phyloP scores from a whole-genome alignment of 2,113 vertebrate genomes.

The Strigops habroptila region DNA sequence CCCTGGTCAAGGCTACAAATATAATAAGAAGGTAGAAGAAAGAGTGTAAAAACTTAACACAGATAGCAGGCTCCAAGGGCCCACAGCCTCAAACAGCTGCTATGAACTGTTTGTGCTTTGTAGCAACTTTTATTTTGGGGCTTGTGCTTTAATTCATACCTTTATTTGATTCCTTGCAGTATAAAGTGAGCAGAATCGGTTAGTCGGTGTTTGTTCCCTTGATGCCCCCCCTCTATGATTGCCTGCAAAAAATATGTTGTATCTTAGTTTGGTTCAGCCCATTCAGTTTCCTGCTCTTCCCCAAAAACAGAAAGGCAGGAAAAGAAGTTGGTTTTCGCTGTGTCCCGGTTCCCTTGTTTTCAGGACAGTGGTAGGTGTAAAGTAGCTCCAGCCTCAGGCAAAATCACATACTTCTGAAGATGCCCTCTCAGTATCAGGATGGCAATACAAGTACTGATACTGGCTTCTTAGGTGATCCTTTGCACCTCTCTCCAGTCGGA shows the following conservation, averaged over 20 bases:
- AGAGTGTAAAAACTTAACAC: neutral
- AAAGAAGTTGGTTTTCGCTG: neutral
- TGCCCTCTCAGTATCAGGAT: neutral
- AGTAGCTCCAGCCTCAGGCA: neutral
- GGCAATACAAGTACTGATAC: neutral
- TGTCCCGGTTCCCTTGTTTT: neutral
- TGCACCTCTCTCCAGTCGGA: neutral
- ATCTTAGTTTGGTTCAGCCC: neutral
- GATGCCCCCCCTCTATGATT: neutral
- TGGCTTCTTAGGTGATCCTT: neutral
- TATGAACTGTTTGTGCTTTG: neutral
- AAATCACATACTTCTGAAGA: neutral
- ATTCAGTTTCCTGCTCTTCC: neutral
- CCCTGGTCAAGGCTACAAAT: neutral
- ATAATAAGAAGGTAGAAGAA: neutral
- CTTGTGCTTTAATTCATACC: neutral
- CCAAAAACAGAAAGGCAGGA: neutral
- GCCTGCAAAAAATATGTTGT: neutral
- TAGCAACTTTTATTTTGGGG: neutral
- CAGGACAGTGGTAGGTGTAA: neutral
- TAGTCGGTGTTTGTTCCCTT: neutral
- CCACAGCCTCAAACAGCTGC: neutral
- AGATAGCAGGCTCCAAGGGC: neutral
- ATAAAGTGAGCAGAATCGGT: neutral
- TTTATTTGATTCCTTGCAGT: constrained; percentile 40